phyloP scores from a whole-genome alignment of 2,888 invertebrate species.

The Hirtodrosophila trivittata region DNA sequence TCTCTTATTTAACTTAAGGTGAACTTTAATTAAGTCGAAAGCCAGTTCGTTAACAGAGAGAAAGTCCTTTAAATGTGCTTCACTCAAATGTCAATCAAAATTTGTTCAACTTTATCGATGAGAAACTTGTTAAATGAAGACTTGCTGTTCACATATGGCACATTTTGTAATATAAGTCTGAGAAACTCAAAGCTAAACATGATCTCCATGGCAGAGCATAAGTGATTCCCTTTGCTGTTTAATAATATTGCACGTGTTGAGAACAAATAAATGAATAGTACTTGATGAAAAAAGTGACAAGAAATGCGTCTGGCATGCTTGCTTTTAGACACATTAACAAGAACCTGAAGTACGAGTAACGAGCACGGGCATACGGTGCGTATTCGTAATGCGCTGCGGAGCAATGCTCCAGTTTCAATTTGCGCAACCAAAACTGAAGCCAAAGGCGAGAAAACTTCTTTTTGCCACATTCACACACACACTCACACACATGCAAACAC shows the following conservation, averaged over 20 bases:
- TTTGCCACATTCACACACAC: slow-evolving; percentile 26
- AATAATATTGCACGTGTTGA: slow-evolving; percentile 3
- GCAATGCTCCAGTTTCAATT: slow-evolving; percentile 72
- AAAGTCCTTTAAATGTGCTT: too few relatives aligned
- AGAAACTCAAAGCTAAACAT: too few relatives aligned
- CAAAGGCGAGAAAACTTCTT: slow-evolving; percentile 37
- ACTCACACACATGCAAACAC: slow-evolving; percentile 13
- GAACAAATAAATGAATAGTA: slow-evolving; percentile 4
- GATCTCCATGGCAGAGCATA: neutral
- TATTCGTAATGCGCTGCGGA: slow-evolving; percentile 58
- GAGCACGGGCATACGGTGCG: slow-evolving; percentile 33
- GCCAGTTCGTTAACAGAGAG: too few relatives aligned
- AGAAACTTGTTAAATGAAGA: too few relatives aligned
- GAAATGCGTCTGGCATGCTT: slow-evolving; percentile 1
- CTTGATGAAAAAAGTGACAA: slow-evolving; percentile 10
- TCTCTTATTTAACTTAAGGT: too few relatives aligned
- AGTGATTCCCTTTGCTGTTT: neutral
- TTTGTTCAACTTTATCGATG: too few relatives aligned
- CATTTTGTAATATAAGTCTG: too few relatives aligned
- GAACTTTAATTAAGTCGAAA: too few relatives aligned
- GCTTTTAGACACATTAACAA: slow-evolving; percentile 21
- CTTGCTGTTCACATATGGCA: too few relatives aligned
- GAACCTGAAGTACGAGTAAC: slow-evolving; percentile 12
- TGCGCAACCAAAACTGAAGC: slow-evolving; percentile 51
- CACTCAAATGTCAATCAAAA: too few relatives aligned